Evolutionary conservation across 1,140 invertebrate species (phyloP), one percentile per base, ranked within the genome.

Genomic region (Diorhabda carinulata): DNA sequence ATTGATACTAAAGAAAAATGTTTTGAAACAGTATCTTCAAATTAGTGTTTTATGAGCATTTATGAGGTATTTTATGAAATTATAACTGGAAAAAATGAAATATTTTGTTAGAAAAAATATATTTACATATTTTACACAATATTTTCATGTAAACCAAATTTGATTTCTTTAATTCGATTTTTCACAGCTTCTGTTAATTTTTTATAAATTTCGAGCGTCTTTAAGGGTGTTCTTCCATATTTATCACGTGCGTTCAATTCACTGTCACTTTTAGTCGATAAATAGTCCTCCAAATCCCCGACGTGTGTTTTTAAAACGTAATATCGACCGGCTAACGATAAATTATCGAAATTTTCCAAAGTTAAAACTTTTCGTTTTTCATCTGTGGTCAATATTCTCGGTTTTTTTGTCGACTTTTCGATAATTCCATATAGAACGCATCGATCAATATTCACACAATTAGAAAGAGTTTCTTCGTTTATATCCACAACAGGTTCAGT

Each of bases 281-380:
- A 68, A 47, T 68, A 60, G 52, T 66, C 41, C 47, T 77, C 73
- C n/a, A 76, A 71, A 44, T 71, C 52, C 45, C 71, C 58, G 2
- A 73, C 59, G 42, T 70, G 67, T 3, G 45, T 59, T 62, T 67
- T 61, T 7, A 77, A 57, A 4, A 77, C 73, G 6, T 63, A 72
- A 70, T 72, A 73, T 67, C 76, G 64, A 25, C 70, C 71, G 4
- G 59, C 61, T 10, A 77, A 60, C 40, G 75, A 72, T 40, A 77
- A 65, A 66, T 76, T 75, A 42, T 76, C 74, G n/a, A 74, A 70
- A 70, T 77, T 77, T 59, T 76, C 72, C 7, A 77, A 59, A 8
- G 62, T 73, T 10, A 77, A 60, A 10, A 77, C 4, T 67, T 45
- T 64, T 6, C 42, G 59, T 71, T 75, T 70, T 67, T 77, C 71